These are phyloP conservation scores for Lasius platythorax DNA, from an alignment of 2,888 invertebrate genomes.

Conservation along the genomic window DNA sequence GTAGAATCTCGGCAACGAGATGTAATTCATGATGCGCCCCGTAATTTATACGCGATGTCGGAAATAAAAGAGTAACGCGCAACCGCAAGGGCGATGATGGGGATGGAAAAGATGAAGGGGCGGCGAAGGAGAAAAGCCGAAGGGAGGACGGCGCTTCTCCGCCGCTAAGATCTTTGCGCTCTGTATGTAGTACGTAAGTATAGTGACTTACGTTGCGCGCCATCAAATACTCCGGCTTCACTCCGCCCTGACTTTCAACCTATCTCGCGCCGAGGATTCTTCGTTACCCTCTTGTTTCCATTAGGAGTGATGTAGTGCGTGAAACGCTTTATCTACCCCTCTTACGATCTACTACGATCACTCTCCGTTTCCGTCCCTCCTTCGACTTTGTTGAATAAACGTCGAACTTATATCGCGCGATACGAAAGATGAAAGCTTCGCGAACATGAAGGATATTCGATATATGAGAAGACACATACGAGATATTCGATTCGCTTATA, in stretches of 20 bases:
- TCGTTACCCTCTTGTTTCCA: slow-evolving; percentile 72
- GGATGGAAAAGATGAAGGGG: not conserved
- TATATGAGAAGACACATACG: not conserved
- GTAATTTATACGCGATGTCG: slow-evolving; percentile 49
- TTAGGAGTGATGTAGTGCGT: slow-evolving; percentile 75
- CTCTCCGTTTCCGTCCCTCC: not conserved
- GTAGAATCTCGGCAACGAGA: slow-evolving; percentile 40
- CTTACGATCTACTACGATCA: slow-evolving; percentile 27
- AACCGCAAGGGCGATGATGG: slow-evolving; percentile 28
- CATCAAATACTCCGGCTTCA: slow-evolving; percentile 63
- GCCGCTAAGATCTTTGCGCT: slow-evolving; percentile 18
- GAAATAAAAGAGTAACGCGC: slow-evolving; percentile 43
- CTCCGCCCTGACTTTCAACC: slow-evolving; percentile 44
- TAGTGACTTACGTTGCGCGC: slow-evolving; percentile 55
- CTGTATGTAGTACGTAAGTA: slow-evolving; percentile 17
- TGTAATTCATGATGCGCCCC: slow-evolving; percentile 27
- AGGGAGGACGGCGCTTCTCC: not conserved
- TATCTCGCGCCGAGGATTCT: slow-evolving; percentile 63
- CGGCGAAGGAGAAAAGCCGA: not conserved
- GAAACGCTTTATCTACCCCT: slow-evolving; percentile 70
- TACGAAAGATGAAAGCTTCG: not conserved
- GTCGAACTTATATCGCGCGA: not conserved
- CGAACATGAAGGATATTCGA: not conserved
- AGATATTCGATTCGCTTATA: not conserved
- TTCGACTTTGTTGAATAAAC: slow-evolving; percentile 19